Conservation (phyloP, 2,797 vertebrate species). For the Girardinus metallicus region DNA sequence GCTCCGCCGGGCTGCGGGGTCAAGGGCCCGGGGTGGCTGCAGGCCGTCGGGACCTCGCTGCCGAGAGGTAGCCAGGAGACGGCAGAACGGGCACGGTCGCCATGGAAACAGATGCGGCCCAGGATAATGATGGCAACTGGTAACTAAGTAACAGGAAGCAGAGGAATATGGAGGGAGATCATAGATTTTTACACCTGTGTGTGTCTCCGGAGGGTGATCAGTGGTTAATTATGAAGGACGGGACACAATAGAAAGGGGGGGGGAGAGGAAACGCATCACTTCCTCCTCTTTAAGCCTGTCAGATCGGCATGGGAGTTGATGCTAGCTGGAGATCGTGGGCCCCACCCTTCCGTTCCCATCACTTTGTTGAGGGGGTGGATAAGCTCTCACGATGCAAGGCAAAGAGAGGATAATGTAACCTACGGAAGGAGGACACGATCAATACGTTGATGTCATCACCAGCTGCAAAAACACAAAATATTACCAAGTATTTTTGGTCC, state of each 20-base stretch:
- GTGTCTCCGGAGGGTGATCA: slow-evolving; percentile 56
- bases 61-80: slow-evolving; percentile 80
- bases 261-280: slow-evolving; percentile 43
- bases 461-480: too few species aligned
- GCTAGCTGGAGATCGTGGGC: slow-evolving; percentile 47
- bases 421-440: not conserved
- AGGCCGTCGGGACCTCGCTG: slow-evolving; percentile 76
- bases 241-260: slow-evolving; percentile 59
- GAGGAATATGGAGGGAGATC: slow-evolving; percentile 74
- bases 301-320: slow-evolving; percentile 65
- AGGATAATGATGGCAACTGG: slow-evolving; percentile 83
- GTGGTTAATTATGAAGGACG: slow-evolving; percentile 63
- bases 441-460: not conserved
- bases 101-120: slow-evolving; percentile 86
- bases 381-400: slow-evolving; percentile 33
- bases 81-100: slow-evolving; percentile 82
- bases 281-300: slow-evolving; percentile 40
- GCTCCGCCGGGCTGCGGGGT: slow-evolving; percentile 75
- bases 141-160: slow-evolving; percentile 89
- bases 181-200: slow-evolving; percentile 13
- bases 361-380: slow-evolving; percentile 62
- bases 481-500: too few species aligned
- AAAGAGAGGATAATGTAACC: slow-evolving; percentile 20
- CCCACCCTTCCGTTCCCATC: slow-evolving; percentile 53
- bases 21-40: slow-evolving; percentile 72